Evolutionary conservation across 1,140 invertebrate species (phyloP).

Genomic region (Musca vetustissima): DNA sequence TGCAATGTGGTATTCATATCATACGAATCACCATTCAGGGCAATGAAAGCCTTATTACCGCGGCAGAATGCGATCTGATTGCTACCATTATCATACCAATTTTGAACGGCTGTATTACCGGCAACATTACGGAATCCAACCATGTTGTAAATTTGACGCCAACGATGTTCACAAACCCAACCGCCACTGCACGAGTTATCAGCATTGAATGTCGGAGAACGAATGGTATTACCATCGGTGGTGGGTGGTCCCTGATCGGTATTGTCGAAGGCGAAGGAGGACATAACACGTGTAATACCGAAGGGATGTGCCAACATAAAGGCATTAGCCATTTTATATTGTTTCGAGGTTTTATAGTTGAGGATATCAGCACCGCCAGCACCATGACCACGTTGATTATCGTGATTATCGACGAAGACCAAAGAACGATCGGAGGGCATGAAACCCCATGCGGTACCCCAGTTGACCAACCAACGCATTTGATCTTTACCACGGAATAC

Average conservation of each 20-base stretch:
- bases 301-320: slow-evolving; percentile 82
- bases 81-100: slow-evolving; percentile 78
- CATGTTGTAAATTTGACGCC: slow-evolving; percentile 86
- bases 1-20: slow-evolving; percentile 63
- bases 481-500: slow-evolving; percentile 61
- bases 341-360: slow-evolving; percentile 64
- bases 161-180: slow-evolving; percentile 91
- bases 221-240: slow-evolving; percentile 43
- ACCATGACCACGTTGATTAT: slow-evolving; percentile 68
- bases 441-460: slow-evolving; percentile 60
- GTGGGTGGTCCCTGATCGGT: slow-evolving; percentile 59
- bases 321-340: slow-evolving; percentile 76
- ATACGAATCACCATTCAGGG: slow-evolving; percentile 67
- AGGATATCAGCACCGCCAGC: slow-evolving; percentile 58
- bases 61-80: slow-evolving; percentile 80
- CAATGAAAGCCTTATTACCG: slow-evolving; percentile 71
- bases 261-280: slow-evolving; percentile 64
- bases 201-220: slow-evolving; percentile 61
- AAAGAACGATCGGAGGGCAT: slow-evolving; percentile 57
- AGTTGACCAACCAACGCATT: slow-evolving; percentile 59
- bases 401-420: slow-evolving; percentile 67
- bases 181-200: slow-evolving; percentile 61
- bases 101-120: slow-evolving; percentile 57
- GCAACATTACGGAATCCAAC: slow-evolving; percentile 73
- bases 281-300: slow-evolving; percentile 74